Base-by-base conservation (phyloP, 2,113 vertebrate species). In the Salvelinus alpinus region DNA sequence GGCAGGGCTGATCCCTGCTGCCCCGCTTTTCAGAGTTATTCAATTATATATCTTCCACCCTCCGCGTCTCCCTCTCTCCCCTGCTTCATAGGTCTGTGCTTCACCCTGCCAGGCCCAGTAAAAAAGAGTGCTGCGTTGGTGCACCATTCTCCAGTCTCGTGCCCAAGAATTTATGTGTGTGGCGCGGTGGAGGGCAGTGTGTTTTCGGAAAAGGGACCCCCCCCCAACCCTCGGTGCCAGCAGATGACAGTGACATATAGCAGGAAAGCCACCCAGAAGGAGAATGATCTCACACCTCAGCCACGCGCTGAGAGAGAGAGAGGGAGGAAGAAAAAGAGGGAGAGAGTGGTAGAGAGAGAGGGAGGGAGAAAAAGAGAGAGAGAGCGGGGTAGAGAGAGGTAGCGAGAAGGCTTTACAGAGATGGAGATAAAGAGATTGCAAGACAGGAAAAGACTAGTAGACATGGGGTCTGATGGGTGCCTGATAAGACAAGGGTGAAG, bases 221-320 rank as follows among this genome's bases (percentile, higher is more conserved):
- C 87, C 84, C 87, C 78, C 73, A 47, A 84, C 83, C 86, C 82
- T 72, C 81, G 67, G 86, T 92, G 90, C 91, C 91, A 92, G 82
- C 90, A 89, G 87, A 93, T 92, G 93, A 93, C 91, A 92, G 87
- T 92, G 92, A 93, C 92, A 91, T 92, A 91, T 88, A 90, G 88
- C 91, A 92, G 91, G 84, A 92, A 89, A 93, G 91, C 93, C 93
- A 93, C 92, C 92, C 93, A 92, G 92, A 89, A 93, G 88, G 87
- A 90, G 83, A 90, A 92, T 92, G 92, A 93, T 88, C 90, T 92
- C 92, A 93, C 91, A 91, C 88, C 89, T 90, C 85, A 91, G 87
- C 84, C 88, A 91, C 86, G 89, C 85, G 81, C 85, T 84, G 78
- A 87, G 84, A 71, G 85, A 85, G 79, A 82, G 81, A 85, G 31